A percentile compares a stretch with the other conserved stretches of the same genome.
Conservation (phyloP, 2,113 vertebrate genomes). For the Sylvia atricapilla region DNA sequence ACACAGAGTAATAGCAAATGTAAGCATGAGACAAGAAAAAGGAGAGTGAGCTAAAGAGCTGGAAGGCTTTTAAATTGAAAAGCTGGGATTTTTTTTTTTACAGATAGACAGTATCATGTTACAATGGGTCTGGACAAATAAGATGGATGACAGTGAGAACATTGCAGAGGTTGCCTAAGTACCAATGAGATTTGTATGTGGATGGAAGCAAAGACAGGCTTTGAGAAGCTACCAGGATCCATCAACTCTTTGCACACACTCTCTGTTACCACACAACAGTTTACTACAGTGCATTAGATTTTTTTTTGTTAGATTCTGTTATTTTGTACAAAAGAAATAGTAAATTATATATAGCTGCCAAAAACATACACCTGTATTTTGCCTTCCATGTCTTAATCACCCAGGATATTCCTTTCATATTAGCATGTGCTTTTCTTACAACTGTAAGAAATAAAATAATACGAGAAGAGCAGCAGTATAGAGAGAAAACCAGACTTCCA, state of each 20-base stretch:
- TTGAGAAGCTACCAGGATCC: background rate
- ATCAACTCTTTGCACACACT: background rate
- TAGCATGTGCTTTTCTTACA: background rate
- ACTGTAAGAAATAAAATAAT: background rate
- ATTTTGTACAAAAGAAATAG: background rate
- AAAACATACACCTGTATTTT: background rate
- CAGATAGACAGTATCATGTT: background rate
- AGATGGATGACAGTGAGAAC: background rate
- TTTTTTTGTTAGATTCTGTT: background rate
- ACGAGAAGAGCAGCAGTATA: background rate
- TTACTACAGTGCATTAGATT: rapidly evolving
- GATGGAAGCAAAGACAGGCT: background rate
- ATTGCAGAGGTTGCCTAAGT: background rate
- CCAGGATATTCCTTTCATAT: background rate
- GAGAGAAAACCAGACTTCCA: background rate
- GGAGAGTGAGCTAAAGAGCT: background rate
- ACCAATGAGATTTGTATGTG: background rate
- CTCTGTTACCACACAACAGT: background rate
- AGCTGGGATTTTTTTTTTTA: background rate
- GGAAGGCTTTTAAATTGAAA: background rate
- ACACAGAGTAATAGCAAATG: background rate
- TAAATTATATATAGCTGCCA: background rate
- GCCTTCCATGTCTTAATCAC: background rate
- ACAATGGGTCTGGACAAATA: background rate
- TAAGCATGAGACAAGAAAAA: background rate